Evolutionary conservation across 2,113 vertebrate species (phyloP).

Genomic region (Nesogale talazaci): DNA sequence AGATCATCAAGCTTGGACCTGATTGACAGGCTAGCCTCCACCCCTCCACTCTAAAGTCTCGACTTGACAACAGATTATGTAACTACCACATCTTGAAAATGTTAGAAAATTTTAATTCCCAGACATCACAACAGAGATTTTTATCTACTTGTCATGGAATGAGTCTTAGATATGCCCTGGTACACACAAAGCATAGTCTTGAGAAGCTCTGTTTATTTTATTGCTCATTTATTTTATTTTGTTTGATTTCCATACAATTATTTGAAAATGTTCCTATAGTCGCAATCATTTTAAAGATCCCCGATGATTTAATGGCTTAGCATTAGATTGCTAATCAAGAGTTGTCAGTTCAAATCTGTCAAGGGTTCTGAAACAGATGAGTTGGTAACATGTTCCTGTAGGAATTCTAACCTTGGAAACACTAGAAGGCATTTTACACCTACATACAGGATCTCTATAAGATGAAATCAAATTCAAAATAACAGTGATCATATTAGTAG

Average conservation of each 20-base stretch:
- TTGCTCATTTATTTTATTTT: background rate
- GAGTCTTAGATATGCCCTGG: background rate
- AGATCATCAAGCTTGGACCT: too few relatives aligned
- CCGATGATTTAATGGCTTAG: background rate
- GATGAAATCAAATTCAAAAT: background rate
- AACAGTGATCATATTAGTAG: background rate
- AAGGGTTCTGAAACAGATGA: background rate
- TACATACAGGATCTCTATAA: background rate
- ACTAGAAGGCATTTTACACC: background rate
- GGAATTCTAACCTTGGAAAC: background rate
- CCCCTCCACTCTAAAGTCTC: too few relatives aligned
- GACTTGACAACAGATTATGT: too few relatives aligned
- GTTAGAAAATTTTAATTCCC: background rate
- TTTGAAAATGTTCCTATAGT: background rate
- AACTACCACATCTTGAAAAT: background rate
- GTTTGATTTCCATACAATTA: background rate
- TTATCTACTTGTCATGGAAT: background rate
- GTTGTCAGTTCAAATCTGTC: background rate
- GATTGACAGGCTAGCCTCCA: too few relatives aligned
- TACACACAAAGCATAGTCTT: rapidly evolving
- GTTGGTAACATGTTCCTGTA: background rate
- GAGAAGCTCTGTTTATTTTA: background rate
- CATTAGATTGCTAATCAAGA: background rate
- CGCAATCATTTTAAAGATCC: background rate
- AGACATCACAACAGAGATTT: background rate